Conservation (phyloP, 1,140 invertebrate genomes). For the Megathymus violae region DNA sequence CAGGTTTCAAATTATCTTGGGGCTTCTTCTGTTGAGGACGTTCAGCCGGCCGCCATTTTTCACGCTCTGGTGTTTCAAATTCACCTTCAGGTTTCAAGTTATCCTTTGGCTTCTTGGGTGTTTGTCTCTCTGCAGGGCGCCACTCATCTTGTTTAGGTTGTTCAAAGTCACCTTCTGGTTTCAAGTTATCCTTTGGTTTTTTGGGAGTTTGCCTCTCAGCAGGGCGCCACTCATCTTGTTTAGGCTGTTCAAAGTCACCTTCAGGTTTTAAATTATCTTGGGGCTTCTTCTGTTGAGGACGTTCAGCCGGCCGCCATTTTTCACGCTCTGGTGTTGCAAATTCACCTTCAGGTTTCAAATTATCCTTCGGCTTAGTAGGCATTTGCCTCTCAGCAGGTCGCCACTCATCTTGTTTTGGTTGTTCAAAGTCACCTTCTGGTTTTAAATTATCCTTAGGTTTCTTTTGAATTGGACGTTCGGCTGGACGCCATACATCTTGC, state of each 20-base stretch:
- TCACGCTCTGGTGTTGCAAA: slow-evolving; percentile 71
- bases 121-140: slow-evolving; percentile 81
- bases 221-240: slow-evolving; percentile 68
- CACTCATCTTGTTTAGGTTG: slow-evolving; percentile 64
- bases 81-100: slow-evolving; percentile 85
- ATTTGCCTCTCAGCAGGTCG: slow-evolving; percentile 65
- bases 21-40: slow-evolving; percentile 74
- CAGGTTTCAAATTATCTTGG: slow-evolving; percentile 66
- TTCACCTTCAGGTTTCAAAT: slow-evolving; percentile 83
- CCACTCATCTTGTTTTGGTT: slow-evolving; percentile 76
- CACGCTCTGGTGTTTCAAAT: slow-evolving; percentile 79
- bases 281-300: slow-evolving; percentile 58
- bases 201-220: slow-evolving; percentile 76
- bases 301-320: slow-evolving; percentile 76
- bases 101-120: slow-evolving; percentile 69
- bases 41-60: slow-evolving; percentile 81
- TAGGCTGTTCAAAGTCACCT: slow-evolving; percentile 83
- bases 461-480: slow-evolving; percentile 68
- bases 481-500: slow-evolving; percentile 59
- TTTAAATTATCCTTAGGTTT: slow-evolving; percentile 68
- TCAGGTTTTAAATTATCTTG: slow-evolving; percentile 83
- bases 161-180: slow-evolving; percentile 84
- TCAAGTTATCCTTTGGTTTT: slow-evolving; percentile 84
- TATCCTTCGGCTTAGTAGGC: slow-evolving; percentile 77
- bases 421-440: slow-evolving; percentile 84